Evolutionary conservation across 2,797 vertebrate genomes (phyloP).

Genomic region (Crocidura indochinensis): DNA sequence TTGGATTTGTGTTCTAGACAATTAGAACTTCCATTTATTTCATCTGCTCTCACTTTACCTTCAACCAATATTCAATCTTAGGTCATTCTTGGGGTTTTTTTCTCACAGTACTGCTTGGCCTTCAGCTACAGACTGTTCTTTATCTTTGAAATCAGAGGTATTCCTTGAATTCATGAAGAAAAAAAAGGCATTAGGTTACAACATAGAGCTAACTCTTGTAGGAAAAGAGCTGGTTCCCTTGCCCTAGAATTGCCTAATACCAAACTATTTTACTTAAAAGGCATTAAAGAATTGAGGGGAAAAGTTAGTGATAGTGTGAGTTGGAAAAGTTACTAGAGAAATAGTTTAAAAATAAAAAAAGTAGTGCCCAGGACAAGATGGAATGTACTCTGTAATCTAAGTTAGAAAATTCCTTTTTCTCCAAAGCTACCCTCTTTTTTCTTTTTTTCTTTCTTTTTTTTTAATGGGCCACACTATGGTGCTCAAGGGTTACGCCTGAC

Average conservation of each 20-base stretch:
- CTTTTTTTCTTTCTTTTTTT: too few relatives aligned
- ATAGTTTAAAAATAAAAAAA: background rate
- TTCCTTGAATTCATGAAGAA: conserved; percentile 24
- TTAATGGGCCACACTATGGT: too few relatives aligned
- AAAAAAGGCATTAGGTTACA: background rate
- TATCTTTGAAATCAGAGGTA: background rate
- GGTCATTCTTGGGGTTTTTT: background rate
- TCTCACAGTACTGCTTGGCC: background rate
- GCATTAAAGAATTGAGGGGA: background rate
- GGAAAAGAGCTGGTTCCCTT: background rate
- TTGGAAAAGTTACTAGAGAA: background rate
- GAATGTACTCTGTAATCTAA: background rate
- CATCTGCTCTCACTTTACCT: background rate
- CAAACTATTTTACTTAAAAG: background rate
- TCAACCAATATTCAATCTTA: background rate
- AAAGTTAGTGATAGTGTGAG: too few relatives aligned
- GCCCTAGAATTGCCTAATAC: background rate
- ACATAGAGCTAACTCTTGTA: background rate
- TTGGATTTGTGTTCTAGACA: background rate
- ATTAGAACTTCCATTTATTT: background rate
- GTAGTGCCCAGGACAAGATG: background rate
- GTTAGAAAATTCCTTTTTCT: conserved; percentile 8
- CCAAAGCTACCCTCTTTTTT: too few relatives aligned
- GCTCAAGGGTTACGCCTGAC: too few relatives aligned
- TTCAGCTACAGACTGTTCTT: background rate